Evolutionary conservation across 2,888 invertebrate genomes (phyloP), one percentile per base, ranked within the genome.

Genomic region (Thera obeliscata): DNA sequence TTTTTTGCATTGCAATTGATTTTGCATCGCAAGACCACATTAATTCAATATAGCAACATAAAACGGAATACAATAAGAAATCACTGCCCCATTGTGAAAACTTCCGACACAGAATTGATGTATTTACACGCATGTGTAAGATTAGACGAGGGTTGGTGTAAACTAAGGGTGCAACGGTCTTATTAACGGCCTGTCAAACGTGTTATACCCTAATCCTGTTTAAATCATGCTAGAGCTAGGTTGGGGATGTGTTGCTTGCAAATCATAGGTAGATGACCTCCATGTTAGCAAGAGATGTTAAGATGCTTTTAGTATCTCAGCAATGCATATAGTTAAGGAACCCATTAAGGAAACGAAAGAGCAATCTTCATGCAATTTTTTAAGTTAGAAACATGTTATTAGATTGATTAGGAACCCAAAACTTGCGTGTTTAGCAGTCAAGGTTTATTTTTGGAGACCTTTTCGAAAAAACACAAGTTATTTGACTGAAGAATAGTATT

Each of bases 101-200:
- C 78, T 77, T 68, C 71, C 60, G 52, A 67, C 70, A 66, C 57
- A 70, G 68, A 70, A 69, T 75, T 72, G 77, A 75, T 73, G 78
- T 78, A 84, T 85, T 87, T 86, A 82, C 83, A 83, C 82, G 83
- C 82, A 76, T 80, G 81, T 81, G 81, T 79, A 78, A 81, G 82
- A 85, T 86, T 86, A 85, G 78, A 82, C 73, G 79, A 81, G 89
- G 89, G 87, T 83, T 82, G 82, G 88, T 87, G 88, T 85, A 82
- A 88, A 89, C 87, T 87, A 91, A 90, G 91, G 90, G 91, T 84
- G 90, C 82, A 84, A 84, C 77, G 80, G 84, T 85, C 87, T 90
- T 90, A 92, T 91, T 91, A 91, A 90, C 88, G 86, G 81, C 81
- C 87, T 83, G 89, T 89, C 91, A 88, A 85, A 90, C 85, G 80